These are phyloP conservation scores for Agapornis canus DNA, from an alignment of 2,797 vertebrate genomes.

Conservation along the genomic window DNA sequence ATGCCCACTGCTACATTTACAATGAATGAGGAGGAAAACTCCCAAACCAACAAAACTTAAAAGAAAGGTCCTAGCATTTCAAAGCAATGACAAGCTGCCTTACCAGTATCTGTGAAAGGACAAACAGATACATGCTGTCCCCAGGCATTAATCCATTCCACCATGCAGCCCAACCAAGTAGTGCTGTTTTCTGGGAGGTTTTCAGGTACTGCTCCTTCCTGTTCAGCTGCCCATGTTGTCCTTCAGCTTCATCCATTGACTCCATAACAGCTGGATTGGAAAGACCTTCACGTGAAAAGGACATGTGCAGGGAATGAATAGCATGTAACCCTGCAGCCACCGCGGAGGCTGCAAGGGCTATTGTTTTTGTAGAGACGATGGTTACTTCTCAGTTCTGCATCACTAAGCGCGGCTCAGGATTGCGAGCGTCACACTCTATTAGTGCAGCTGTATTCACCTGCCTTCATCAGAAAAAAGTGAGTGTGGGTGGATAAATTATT, in stretches of 20 bases:
- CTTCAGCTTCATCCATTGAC: constrained; percentile 68
- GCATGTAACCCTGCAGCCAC: neutral
- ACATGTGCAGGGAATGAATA: constrained; percentile 27
- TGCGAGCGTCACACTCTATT: constrained; percentile 73
- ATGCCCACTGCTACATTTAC: neutral
- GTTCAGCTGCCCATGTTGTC: constrained; percentile 52
- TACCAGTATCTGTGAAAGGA: constrained; percentile 83
- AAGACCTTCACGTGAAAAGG: constrained; percentile 61
- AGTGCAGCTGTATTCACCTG: constrained; percentile 75
- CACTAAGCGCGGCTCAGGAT: constrained; percentile 56
- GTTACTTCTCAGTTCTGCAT: constrained; percentile 59
- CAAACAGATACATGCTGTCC: constrained; percentile 78
- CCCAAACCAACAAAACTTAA: neutral
- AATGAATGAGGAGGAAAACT: neutral
- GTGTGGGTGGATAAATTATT: constrained; percentile 80
- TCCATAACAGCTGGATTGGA: constrained; percentile 76
- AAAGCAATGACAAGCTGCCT: constrained; percentile 22
- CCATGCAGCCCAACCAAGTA: constrained; percentile 71
- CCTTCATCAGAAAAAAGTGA: constrained; percentile 77
- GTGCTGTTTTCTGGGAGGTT: constrained; percentile 56
- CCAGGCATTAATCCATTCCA: constrained; percentile 79
- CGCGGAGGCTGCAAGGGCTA: neutral
- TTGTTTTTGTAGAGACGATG: constrained; percentile 23
- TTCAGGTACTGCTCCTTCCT: constrained; percentile 69
- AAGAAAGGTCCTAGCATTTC: neutral